Conservation (phyloP, 2,113 vertebrate genomes). For the Thamnophis sirtalis region DNA sequence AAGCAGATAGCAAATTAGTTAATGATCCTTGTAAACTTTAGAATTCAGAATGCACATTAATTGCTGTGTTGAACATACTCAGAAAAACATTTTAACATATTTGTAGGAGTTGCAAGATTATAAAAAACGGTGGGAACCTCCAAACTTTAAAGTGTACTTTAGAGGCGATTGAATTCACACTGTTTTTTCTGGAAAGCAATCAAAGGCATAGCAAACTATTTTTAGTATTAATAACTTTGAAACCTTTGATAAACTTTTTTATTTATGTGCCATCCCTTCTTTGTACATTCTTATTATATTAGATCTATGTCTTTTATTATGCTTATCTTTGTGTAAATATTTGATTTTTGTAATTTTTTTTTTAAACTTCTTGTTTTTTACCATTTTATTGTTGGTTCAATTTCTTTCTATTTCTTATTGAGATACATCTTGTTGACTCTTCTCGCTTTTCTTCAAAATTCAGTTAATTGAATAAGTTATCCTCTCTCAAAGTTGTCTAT, state of each 20-base stretch:
- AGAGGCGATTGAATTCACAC: background rate
- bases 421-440: background rate
- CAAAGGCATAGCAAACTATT: background rate
- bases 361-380: background rate
- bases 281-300: background rate
- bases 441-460: background rate
- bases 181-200: background rate
- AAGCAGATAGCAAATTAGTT: background rate
- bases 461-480: background rate
- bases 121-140: background rate
- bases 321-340: background rate
- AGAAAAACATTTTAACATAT: background rate
- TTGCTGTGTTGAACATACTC: background rate
- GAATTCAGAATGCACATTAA: background rate
- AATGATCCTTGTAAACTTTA: background rate
- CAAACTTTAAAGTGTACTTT: background rate
- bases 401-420: background rate
- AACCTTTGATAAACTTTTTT: background rate
- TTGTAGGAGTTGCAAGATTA: background rate
- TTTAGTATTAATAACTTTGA: background rate
- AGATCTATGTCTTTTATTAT: background rate
- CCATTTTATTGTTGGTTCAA: background rate
- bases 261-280: background rate
- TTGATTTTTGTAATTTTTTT: background rate
- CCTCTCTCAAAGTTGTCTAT: background rate